Evolutionary conservation across 1,140 invertebrate species (phyloP), one percentile per base, ranked within the genome.

Genomic region (Caenorhabditis latens): DNA sequence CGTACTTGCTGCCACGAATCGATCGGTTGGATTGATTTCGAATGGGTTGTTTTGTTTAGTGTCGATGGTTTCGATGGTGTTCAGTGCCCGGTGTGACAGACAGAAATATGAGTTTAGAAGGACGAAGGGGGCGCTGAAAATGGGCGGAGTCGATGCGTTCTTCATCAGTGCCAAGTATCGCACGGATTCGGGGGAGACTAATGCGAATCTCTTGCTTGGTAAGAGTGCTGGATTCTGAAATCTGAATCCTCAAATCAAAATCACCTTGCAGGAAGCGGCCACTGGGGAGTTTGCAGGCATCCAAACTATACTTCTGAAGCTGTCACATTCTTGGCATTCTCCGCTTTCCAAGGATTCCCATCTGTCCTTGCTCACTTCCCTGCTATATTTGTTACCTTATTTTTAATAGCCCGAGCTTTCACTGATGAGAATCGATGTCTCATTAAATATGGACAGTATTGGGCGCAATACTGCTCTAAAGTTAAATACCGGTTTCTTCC

Each of bases 371-470:
- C 63, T n/a, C 67, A 85, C 24, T 57, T 85, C 24, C 84, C 84
- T 19, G 75, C 50, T 19, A 5, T 85, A 11, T 85, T 85, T 43
- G 67, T 75, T 48, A 57, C 58, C 0, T 55, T 85, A 57, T 79
- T 63, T 65, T 14, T 85, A 40, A 3, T 50, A n/a, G 43, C 50
- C 0, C 21, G 67, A 53, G 65, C 67, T 75, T 43, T 85, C 84
- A 71, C 71, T n/a, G 84, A 85, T 75, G 84, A 85, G 21, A 85
- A 50, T 43, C 46, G 84, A 53, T 85, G 84, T 57, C 84, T 85
- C 13, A 40, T 85, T 2, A 85, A 85, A 43, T 85, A 85, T 40
- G 84, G 84, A 24, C 84, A 85, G 24, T 85, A 85, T 32, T 85
- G 84, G 84, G 42, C 50, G 2, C 84, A 85, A 24, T 67, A 85